A percentile compares a stretch with the other conserved stretches of the same genome.
phyloP scores from a whole-genome alignment of 2,797 vertebrate species.

The Coregonus ussuriensis region DNA sequence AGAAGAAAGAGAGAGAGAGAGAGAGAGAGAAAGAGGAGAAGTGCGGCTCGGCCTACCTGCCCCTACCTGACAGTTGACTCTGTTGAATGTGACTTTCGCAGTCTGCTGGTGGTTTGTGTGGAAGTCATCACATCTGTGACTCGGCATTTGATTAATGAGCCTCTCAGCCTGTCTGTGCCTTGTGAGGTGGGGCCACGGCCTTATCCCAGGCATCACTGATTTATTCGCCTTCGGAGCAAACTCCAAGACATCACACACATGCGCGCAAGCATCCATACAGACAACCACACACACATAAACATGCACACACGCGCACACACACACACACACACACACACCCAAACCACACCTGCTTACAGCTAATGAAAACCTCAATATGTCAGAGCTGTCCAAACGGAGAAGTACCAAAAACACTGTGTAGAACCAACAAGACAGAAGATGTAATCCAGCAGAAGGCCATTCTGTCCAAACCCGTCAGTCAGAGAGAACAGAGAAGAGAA shows the following conservation, averaged over 20 bases:
- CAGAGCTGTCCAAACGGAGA: constrained; percentile 71
- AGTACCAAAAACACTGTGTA: constrained; percentile 65
- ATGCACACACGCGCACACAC: constrained; percentile 60
- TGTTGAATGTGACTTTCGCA: constrained; percentile 99
- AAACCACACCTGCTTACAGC: constrained; percentile 83
- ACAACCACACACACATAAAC: constrained; percentile 80
- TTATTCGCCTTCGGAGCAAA: constrained; percentile 85
- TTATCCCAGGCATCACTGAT: constrained; percentile 92
- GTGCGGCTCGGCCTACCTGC: constrained; percentile 65
- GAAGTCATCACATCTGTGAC: constrained; percentile 97
- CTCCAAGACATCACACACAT: constrained; percentile 80
- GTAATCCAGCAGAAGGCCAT: constrained; percentile 86
- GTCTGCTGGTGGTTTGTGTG: constrained; percentile 93
- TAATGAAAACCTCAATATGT: constrained; percentile 94
- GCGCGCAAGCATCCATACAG: constrained; percentile 68
- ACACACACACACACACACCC: constrained; percentile 28
- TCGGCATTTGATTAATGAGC: constrained; percentile 97
- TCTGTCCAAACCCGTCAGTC: constrained; percentile 90
- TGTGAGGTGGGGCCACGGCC: constrained; percentile 88
- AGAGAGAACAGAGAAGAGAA: constrained; percentile 73
- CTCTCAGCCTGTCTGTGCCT: constrained; percentile 90
- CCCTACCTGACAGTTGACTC: constrained; percentile 82
- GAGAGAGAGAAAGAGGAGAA: constrained; percentile 21
- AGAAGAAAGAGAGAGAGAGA: constrained; percentile 1
- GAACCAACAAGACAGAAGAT: constrained; percentile 88